Evolutionary conservation across 2,888 invertebrate species (phyloP), one percentile per base, ranked within the genome.

Genomic region (Cremastinae sp.): DNA sequence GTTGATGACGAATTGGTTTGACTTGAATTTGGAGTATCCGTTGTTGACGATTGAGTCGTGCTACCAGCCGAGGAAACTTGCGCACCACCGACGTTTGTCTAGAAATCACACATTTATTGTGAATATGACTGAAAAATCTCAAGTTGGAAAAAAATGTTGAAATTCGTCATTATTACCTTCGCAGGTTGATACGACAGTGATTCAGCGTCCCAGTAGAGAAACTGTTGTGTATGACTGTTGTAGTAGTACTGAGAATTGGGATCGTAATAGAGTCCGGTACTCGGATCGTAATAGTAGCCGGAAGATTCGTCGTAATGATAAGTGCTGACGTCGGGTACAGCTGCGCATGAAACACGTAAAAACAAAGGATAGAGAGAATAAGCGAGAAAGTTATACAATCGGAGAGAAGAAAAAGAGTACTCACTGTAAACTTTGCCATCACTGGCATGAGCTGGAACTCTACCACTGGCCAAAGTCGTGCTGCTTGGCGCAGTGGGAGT

Each of bases 191-290:
- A 90, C 1, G 89, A 88, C 54, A 88, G 84, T 1, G 89, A 85
- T 49, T 93, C 92, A 0, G 94, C 93, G 90, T 98, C 98, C 98
- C 98, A 99, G 87, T 98, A 99, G 86, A 98, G 93, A 90, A 98
- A 99, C 86, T 97, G 95, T 81, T 95, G 95, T 0, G 95, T 95
- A 81, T 95, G 94, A 83, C 96, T 94, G 89, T 99, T 98, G 91
- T 96, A 99, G 90, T 98, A 99, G 90, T 99, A 99, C 86, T 96
- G 97, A 1, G 98, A 96, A 83, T 94, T 96, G 0, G 97, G 95
- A 91, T 99, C 99, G 89, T 98, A 99, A 90, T 99, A 99, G 12
- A 99, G 92, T 0, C 97, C 96, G 0, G 99, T 98, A 0, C 92
- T 91, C 0, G 97, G 94, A 90, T 99, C 99, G 88, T 97, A 98